These are phyloP conservation scores for Drosophila ambigua DNA, from an alignment of 1,140 invertebrate genomes.

Conservation along the genomic window DNA sequence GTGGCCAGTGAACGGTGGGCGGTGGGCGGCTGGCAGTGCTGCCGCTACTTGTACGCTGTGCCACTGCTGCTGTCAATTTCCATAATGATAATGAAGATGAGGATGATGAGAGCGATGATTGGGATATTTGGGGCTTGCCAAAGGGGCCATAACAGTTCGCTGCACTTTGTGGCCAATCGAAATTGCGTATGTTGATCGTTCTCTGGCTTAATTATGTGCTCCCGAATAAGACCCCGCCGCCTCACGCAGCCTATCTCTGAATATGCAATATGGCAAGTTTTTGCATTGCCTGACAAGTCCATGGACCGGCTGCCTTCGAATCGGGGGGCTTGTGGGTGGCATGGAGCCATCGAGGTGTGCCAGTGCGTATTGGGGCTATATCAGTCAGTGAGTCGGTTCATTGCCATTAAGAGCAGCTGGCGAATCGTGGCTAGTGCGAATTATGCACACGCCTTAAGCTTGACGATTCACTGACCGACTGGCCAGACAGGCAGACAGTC, in stretches of 20 bases:
- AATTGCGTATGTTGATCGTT: slow-evolving; percentile 65
- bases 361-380: slow-evolving; percentile 24
- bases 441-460: slow-evolving; percentile 73
- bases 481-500: not conserved
- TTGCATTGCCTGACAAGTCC: slow-evolving; percentile 19
- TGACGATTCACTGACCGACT: not conserved
- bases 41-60: not conserved
- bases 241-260: slow-evolving; percentile 1
- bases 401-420: slow-evolving; percentile 58
- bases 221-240: no score
- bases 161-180: slow-evolving; percentile 67
- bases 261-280: slow-evolving; percentile 52
- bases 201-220: slow-evolving; percentile 57
- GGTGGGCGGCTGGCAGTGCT: not conserved
- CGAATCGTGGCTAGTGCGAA: slow-evolving; percentile 60
- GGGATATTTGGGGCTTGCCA: slow-evolving; percentile 27
- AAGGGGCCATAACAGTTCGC: slow-evolving; percentile 43
- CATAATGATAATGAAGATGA: slow-evolving; percentile 43
- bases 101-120: slow-evolving; percentile 40
- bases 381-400: slow-evolving; percentile 38
- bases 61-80: slow-evolving; percentile 22
- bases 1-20: not conserved
- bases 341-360: slow-evolving; percentile 1
- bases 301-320: slow-evolving; percentile 20
- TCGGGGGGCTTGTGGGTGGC: not conserved